Conservation (phyloP, 2,113 vertebrate genomes). For the Blennius ocellaris region DNA sequence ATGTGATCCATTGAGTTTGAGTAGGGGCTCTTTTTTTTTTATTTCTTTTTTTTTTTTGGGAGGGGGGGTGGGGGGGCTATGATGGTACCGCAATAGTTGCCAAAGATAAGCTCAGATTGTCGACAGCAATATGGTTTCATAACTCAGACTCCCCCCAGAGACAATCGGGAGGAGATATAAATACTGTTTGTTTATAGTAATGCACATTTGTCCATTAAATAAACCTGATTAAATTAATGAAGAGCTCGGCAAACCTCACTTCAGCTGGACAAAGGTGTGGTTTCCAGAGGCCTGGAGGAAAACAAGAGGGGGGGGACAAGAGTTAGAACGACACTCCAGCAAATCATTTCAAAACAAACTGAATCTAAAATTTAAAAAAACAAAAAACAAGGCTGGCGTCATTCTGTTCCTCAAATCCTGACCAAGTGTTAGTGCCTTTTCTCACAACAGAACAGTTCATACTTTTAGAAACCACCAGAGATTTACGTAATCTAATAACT, state of each 20-base stretch:
- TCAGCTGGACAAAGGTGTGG: conserved; percentile 79
- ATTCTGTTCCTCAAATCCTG: neutral
- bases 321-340: neutral
- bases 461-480: too few species aligned
- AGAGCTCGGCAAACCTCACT: conserved; percentile 78
- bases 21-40: conserved; percentile 18
- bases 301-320: conserved; percentile 13
- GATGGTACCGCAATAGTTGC: conserved; percentile 78
- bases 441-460: neutral
- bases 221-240: conserved; percentile 80
- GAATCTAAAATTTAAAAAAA: too few species aligned
- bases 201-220: conserved; percentile 82
- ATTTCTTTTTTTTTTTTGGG: conserved; percentile 17
- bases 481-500: too few species aligned
- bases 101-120: conserved; percentile 73
- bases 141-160: conserved; percentile 62
- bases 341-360: neutral
- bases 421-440: neutral
- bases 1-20: conserved; percentile 52
- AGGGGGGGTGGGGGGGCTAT: conserved; percentile 62
- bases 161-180: conserved; percentile 71
- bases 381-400: neutral
- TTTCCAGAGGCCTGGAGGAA: conserved; percentile 71
- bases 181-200: conserved; percentile 78
- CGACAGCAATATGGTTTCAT: conserved; percentile 74